Evolutionary conservation across 2,888 invertebrate species (phyloP), one percentile per base, ranked within the genome.

Genomic region (Parnassius smintheus): DNA sequence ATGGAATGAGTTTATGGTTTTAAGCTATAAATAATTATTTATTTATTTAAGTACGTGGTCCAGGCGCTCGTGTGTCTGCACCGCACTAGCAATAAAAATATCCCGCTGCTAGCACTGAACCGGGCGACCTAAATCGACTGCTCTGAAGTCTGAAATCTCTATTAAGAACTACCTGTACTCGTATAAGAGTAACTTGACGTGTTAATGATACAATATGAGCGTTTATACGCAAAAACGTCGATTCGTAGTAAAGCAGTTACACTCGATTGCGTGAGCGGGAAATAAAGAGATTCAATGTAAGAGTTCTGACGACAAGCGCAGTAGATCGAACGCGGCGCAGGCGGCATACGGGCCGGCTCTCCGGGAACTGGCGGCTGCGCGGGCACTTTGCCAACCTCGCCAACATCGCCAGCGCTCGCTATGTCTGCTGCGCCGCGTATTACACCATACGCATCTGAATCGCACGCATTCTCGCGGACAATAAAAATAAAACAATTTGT

Each of bases 121-220:
- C 91, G 91, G 91, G 90, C 89, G 91, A 91, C 91, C 91, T 88
- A 90, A 81, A 88, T 91, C 84, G 77, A 81, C 82, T 72, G 81
- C 81, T 81, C 73, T 72, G 73, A 72, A 77, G 74, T 81, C 73
- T 72, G 73, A 72, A 77, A 74, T 78, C 77, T 78, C 76, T 72
- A 77, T 80, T 74, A 75, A 74, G 74, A 75, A 72, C 75, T 74
- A 69, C 46, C 56, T 55, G 51, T n/a, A n/a, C n/a, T n/a, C n/a
- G n/a, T 18, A 18, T 18, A 18, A 18, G 76, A 76, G 75, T 80
- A 76, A 78, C 76, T 75, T 75, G 72, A 72, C 72, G 77, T 75
- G 77, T 74, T 49, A 74, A 78, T 75, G 72, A 62, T 62, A 48
- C 60, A 60, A 52, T 57, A 51, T 54, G 2, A 48, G n/a, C 22